Evolutionary conservation across 2,113 vertebrate genomes (phyloP).

Genomic region (Macrotus californicus): DNA sequence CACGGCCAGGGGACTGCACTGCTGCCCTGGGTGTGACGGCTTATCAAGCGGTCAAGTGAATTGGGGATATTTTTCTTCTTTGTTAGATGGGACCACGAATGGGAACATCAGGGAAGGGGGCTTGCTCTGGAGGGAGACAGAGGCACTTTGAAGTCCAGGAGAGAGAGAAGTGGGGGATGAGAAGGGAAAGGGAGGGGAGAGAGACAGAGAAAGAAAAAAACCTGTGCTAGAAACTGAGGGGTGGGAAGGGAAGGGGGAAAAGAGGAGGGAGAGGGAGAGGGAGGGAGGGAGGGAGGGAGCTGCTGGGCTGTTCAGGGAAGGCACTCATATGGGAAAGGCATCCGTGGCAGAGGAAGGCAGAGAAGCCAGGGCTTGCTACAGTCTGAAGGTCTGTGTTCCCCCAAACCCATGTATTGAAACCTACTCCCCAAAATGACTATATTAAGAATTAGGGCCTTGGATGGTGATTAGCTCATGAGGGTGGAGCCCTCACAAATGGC

Average conservation of each 20-base stretch:
- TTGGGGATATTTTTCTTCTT: conserved; percentile 24
- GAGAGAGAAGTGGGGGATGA: neutral
- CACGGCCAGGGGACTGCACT: conserved; percentile 4
- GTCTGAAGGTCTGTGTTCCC: neutral
- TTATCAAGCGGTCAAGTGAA: conserved; percentile 24
- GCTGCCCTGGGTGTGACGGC: neutral
- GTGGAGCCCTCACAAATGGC: neutral
- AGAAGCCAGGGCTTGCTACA: neutral
- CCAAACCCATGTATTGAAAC: neutral
- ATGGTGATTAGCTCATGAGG: neutral
- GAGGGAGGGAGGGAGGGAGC: too few species aligned
- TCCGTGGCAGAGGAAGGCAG: neutral
- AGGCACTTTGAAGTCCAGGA: neutral
- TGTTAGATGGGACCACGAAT: neutral
- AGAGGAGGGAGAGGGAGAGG: too few species aligned
- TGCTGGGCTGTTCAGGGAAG: too few species aligned
- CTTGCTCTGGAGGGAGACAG: neutral
- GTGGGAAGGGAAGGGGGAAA: too few species aligned
- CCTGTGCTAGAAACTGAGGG: neutral
- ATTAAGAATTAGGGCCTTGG: neutral
- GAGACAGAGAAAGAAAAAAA: neutral
- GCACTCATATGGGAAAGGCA: neutral
- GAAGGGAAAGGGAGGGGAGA: neutral
- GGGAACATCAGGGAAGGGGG: neutral
- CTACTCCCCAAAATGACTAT: neutral